These are phyloP conservation scores for Mustelus asterias DNA, from an alignment of 2,113 vertebrate species.

Conservation along the genomic window DNA sequence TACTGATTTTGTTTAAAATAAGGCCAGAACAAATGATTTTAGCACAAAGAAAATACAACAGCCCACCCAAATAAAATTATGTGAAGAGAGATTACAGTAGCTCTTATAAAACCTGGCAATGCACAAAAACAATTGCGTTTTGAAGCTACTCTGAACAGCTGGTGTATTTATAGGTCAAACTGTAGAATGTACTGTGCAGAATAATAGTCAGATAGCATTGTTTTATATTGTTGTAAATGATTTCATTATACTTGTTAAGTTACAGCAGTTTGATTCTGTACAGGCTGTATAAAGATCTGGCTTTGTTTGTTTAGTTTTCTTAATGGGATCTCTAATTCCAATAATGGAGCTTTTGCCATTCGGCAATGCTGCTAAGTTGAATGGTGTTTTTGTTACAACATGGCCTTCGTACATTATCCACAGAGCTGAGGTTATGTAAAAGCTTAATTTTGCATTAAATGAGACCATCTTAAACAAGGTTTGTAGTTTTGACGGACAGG, in stretches of 20 bases:
- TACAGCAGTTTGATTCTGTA: slow-evolving; percentile 85
- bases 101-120: background rate
- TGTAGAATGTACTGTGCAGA: slow-evolving; percentile 91
- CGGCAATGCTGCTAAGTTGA: slow-evolving; percentile 72
- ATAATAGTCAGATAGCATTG: slow-evolving; percentile 81
- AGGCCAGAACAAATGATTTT: slow-evolving; percentile 53
- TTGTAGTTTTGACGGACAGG: slow-evolving; percentile 26
- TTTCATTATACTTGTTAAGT: slow-evolving; percentile 73
- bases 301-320: slow-evolving; percentile 60
- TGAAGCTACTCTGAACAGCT: slow-evolving; percentile 35
- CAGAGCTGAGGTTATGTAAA: slow-evolving; percentile 6
- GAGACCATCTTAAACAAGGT: slow-evolving; percentile 17
- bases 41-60: slow-evolving; percentile 63
- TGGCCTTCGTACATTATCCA: slow-evolving; percentile 19
- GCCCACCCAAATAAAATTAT: slow-evolving; percentile 79
- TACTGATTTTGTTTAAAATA: slow-evolving; percentile 71
- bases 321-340: slow-evolving; percentile 78
- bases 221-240: slow-evolving; percentile 95
- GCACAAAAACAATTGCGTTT: slow-evolving; percentile 27
- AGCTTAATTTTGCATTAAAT: slow-evolving; percentile 21
- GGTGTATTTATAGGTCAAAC: slow-evolving; percentile 45
- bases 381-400: slow-evolving; percentile 62
- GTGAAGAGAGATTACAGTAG: slow-evolving; percentile 25
- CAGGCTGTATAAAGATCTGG: slow-evolving; percentile 71
- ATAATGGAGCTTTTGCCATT: slow-evolving; percentile 69